Evolutionary conservation across 2,888 invertebrate species (phyloP).

Genomic region (Clusia tigrina): DNA sequence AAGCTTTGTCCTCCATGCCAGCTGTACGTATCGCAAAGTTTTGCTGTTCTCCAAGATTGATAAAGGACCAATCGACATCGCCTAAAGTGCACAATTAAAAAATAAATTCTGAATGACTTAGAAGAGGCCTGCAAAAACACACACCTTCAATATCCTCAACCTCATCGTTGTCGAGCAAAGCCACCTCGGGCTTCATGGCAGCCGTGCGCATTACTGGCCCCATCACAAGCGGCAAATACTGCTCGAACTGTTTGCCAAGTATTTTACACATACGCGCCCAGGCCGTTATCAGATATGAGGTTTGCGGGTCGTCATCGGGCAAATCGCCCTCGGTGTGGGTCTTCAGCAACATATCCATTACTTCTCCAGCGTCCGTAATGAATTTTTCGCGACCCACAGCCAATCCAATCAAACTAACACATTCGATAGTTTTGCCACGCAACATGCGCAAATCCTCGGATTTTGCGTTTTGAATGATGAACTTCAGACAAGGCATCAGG

Average conservation of each 20-base stretch:
- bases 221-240: slow-evolving; percentile 90
- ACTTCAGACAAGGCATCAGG: slow-evolving; percentile 93
- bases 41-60: slow-evolving; percentile 88
- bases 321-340: slow-evolving; percentile 86
- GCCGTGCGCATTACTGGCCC: slow-evolving; percentile 88
- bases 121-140: not conserved
- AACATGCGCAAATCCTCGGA: slow-evolving; percentile 87
- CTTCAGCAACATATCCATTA: slow-evolving; percentile 93
- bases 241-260: slow-evolving; percentile 83
- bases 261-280: slow-evolving; percentile 99
- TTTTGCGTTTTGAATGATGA: slow-evolving; percentile 93
- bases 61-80: slow-evolving; percentile 89
- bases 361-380: slow-evolving; percentile 88
- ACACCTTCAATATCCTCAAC: slow-evolving; percentile 77
- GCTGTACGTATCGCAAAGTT: slow-evolving; percentile 91
- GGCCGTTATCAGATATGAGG: slow-evolving; percentile 96
- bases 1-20: slow-evolving; percentile 89
- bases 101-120: not conserved
- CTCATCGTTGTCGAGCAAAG: slow-evolving; percentile 82
- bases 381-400: slow-evolving; percentile 87
- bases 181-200: slow-evolving; percentile 88
- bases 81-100: slow-evolving; percentile 21
- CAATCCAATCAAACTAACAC: slow-evolving; percentile 95
- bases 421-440: slow-evolving; percentile 98
- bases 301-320: slow-evolving; percentile 95